Conservation (phyloP, 2,888 invertebrate species). For the Romanomermis culicivorax region DNA sequence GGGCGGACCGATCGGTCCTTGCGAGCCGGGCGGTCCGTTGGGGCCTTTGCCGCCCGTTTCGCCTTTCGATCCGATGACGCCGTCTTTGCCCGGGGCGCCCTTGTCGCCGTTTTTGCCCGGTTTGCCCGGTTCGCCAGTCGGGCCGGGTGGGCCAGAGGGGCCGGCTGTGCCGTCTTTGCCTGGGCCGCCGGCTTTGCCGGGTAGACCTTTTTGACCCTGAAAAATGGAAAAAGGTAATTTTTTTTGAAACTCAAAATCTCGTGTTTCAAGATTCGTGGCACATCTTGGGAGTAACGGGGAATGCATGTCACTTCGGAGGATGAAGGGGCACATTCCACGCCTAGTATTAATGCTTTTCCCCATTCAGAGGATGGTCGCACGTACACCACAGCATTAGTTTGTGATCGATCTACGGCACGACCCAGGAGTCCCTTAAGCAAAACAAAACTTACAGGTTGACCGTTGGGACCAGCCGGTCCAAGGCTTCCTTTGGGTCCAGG, state of each 20-base stretch:
- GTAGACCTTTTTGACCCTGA: neutral
- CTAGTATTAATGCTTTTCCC: too few species aligned
- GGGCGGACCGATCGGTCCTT: conserved; percentile 7
- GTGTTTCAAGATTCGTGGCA: too few species aligned
- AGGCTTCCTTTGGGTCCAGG: neutral
- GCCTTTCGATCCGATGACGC: conserved; percentile 21
- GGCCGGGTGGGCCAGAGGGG: neutral
- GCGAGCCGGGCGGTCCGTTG: conserved; percentile 8
- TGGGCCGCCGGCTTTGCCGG: neutral
- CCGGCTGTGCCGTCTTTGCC: conserved; percentile 1
- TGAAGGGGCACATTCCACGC: too few species aligned
- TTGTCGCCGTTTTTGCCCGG: neutral
- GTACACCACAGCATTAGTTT: too few species aligned
- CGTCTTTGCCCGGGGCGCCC: conserved; percentile 22
- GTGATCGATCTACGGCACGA: too few species aligned
- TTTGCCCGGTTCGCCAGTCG: conserved; percentile 1
- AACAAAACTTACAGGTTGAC: neutral
- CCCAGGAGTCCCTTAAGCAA: too few species aligned
- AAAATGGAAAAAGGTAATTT: too few species aligned
- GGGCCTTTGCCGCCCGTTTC: conserved; percentile 4
- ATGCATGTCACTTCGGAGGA: neutral
- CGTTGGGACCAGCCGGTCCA: neutral
- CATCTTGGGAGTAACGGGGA: too few species aligned
- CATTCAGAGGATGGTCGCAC: too few species aligned
- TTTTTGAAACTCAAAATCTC: too few species aligned